A percentile compares a stretch with the other conserved stretches of the same genome.
Conservation (phyloP, 2,888 invertebrate genomes). For the Lasioglossum lativentre region DNA sequence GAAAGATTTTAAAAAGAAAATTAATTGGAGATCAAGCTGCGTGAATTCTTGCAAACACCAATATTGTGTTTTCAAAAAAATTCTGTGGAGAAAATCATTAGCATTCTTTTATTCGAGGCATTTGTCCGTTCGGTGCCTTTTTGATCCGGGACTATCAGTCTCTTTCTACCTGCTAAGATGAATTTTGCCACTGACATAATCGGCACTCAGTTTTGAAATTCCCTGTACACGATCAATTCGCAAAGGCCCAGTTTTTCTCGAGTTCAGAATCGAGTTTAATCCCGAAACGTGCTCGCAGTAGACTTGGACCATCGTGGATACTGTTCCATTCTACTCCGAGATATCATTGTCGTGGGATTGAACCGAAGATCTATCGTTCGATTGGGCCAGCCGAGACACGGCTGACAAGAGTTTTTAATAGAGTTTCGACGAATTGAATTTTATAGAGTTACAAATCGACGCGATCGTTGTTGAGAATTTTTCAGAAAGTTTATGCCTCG, state of each 20-base stretch:
- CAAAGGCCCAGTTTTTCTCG: neutral
- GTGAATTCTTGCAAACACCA: neutral
- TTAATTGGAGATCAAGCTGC: neutral
- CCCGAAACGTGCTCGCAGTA: neutral
- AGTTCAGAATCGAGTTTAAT: neutral
- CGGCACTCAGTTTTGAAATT: neutral
- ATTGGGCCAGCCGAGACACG: slow-evolving; percentile 6
- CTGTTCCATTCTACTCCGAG: neutral
- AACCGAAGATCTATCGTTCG: neutral
- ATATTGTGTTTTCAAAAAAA: neutral
- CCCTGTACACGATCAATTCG: neutral
- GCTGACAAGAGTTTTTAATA: slow-evolving; percentile 24
- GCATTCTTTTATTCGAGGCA: too few relatives aligned
- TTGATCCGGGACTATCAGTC: neutral
- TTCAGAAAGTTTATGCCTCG: slow-evolving; percentile 40
- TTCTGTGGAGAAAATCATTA: too few relatives aligned
- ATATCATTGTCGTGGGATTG: neutral
- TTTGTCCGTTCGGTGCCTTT: neutral
- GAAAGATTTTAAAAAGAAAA: neutral
- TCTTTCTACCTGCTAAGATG: neutral
- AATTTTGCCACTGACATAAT: neutral
- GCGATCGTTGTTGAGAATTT: slow-evolving; percentile 42
- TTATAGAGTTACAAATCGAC: slow-evolving; percentile 27
- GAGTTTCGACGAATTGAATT: slow-evolving; percentile 31
- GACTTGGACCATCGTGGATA: neutral